Conservation (phyloP, 2,113 vertebrate genomes). For the Nettapus auritus region DNA sequence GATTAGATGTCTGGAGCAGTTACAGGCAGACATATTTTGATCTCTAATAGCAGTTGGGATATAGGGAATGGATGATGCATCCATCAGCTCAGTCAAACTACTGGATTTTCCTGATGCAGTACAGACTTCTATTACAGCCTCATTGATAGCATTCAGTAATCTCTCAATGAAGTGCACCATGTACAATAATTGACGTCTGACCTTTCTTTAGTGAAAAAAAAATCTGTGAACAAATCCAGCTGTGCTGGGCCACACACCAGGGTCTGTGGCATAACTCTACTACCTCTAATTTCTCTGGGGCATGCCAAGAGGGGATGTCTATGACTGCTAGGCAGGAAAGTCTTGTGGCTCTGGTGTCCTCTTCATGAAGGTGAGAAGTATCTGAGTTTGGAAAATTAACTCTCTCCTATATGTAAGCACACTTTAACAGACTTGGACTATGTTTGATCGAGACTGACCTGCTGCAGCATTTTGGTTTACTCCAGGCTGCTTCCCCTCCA, state of each 20-base stretch:
- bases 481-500: neutral
- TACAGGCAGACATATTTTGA: conserved; percentile 47
- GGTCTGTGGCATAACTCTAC: neutral
- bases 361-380: neutral
- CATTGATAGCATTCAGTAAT: conserved; percentile 33
- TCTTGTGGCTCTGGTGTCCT: neutral
- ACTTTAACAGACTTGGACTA: neutral
- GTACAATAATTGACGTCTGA: neutral
- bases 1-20: conserved; percentile 45
- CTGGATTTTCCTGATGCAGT: conserved; percentile 29
- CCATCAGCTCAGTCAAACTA: conserved; percentile 23
- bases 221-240: neutral
- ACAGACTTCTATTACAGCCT: neutral
- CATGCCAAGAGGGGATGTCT: neutral
- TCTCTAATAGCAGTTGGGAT: conserved; percentile 37
- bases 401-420: neutral
- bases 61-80: neutral
- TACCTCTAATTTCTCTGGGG: neutral
- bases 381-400: neutral
- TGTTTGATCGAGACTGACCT: too few species aligned
- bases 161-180: conserved; percentile 4
- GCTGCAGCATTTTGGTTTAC: neutral
- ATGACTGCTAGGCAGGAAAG: neutral
- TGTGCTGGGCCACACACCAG: neutral
- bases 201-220: conserved; percentile 19